Evolutionary conservation across 2,797 vertebrate species (phyloP).

Genomic region (Myripristis murdjan): DNA sequence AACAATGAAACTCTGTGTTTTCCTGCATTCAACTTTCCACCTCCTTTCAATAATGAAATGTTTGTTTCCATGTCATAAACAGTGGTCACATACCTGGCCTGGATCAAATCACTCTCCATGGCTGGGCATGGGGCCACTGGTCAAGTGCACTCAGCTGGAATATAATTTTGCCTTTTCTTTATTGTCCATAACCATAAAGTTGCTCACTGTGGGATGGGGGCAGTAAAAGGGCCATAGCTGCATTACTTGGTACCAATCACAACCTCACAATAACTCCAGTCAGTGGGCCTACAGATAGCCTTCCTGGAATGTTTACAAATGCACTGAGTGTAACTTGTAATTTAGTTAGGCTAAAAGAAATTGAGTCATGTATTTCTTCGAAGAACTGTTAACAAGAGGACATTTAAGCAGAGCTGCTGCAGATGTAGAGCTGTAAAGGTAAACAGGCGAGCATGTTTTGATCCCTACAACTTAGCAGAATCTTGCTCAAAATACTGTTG

Average conservation of each 20-base stretch:
- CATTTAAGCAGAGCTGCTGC: constrained; percentile 8
- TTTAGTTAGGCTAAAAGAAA: constrained; percentile 50
- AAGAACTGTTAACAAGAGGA: constrained; percentile 15
- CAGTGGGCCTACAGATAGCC: constrained; percentile 42
- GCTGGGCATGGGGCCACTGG: constrained; percentile 30
- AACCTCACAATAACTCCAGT: constrained; percentile 56
- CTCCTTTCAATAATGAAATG: constrained; percentile 47
- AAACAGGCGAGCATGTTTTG: constrained; percentile 5
- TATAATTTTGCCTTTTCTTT: constrained; percentile 73
- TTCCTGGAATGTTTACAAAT: constrained; percentile 67
- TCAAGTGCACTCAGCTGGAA: constrained; percentile 44
- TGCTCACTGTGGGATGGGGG: constrained; percentile 56
- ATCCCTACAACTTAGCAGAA: constrained; percentile 31
- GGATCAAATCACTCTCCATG: constrained; percentile 48
- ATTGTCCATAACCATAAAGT: constrained; percentile 64
- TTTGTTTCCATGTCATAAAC: constrained; percentile 63
- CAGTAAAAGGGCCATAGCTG: constrained; percentile 61
- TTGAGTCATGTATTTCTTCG: constrained; percentile 19
- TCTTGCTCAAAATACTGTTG: constrained; percentile 4
- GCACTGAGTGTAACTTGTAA: constrained; percentile 49
- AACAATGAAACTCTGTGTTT: constrained; percentile 28
- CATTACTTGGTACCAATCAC: constrained; percentile 37
- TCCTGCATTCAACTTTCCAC: constrained; percentile 43
- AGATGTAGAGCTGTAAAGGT: constrained; percentile 6
- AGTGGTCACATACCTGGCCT: constrained; percentile 43